phyloP scores from a whole-genome alignment of 2,888 invertebrate species.

The Empis stercorea region DNA sequence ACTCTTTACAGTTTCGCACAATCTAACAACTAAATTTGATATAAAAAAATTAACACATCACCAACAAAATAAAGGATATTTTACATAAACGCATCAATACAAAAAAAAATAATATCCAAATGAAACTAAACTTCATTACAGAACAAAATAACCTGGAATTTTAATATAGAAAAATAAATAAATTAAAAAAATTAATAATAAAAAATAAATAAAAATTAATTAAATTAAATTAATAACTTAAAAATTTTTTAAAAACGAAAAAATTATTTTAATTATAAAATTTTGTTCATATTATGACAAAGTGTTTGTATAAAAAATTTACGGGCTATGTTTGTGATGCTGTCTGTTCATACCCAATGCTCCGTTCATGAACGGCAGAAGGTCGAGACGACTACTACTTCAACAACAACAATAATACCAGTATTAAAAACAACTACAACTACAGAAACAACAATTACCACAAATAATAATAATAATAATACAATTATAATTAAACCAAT shows the following conservation, averaged over 20 bases:
- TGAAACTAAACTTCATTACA: too few species aligned
- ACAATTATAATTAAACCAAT: background rate
- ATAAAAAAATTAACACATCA: too few species aligned
- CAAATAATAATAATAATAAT: background rate
- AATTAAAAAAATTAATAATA: too few species aligned
- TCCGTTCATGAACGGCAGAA: conserved; percentile 19
- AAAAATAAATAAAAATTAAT: too few species aligned
- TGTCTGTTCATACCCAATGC: conserved; percentile 18
- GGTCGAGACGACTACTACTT: conserved; percentile 15
- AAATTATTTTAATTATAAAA: conserved; percentile 38
- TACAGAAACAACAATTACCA: background rate
- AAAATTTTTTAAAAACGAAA: background rate
- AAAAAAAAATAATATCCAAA: too few species aligned
- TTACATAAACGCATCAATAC: too few species aligned
- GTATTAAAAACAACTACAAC: background rate
- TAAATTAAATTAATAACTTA: too few species aligned
- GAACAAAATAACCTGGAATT: too few species aligned
- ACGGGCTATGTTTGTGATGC: conserved; percentile 23
- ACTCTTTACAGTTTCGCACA: too few species aligned
- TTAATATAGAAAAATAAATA: too few species aligned
- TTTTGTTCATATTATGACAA: conserved; percentile 18
- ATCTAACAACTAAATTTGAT: too few species aligned
- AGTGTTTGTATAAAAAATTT: conserved; percentile 18
- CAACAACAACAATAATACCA: conserved; percentile 1
- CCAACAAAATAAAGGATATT: too few species aligned